Percentiles rank a stretch among this genome's conserved stretches.
These are phyloP conservation scores for Cacatua alba DNA, from an alignment of 2,113 vertebrate species.

Conservation along the genomic window DNA sequence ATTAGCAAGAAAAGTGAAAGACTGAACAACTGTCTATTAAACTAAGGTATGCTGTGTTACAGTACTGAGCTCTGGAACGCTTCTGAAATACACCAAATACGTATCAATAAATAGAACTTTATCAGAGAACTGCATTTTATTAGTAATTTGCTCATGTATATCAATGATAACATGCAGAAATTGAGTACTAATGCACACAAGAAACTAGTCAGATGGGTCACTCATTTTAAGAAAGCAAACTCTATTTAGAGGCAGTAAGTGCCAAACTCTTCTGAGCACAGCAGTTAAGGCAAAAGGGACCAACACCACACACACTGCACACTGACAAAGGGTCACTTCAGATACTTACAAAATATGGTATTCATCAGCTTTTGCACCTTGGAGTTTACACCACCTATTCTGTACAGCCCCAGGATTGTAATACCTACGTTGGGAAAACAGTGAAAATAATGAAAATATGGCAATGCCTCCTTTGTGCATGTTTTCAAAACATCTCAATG, in stretches of 20 bases:
- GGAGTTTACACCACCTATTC: constrained; percentile 96
- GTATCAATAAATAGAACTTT: not conserved
- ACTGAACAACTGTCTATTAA: not conserved
- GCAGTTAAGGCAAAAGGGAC: not conserved
- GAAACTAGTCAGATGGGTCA: not conserved
- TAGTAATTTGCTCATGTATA: not conserved
- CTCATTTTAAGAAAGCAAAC: not conserved
- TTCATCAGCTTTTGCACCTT: constrained; percentile 98
- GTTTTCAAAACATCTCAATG: not conserved
- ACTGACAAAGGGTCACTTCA: not conserved
- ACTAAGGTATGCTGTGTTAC: not conserved
- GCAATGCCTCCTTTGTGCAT: not conserved
- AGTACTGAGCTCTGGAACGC: not conserved
- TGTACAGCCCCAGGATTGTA: constrained; percentile 91
- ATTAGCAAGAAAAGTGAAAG: not conserved
- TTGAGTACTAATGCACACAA: not conserved
- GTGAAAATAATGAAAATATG: not conserved
- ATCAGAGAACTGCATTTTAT: not conserved
- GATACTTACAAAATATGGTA: constrained; percentile 88
- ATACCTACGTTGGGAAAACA: constrained; percentile 79
- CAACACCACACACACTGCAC: not conserved
- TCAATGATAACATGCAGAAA: not conserved
- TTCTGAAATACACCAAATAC: not conserved
- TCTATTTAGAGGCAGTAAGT: not conserved
- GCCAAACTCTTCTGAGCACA: not conserved